Conservation (phyloP, 2,888 invertebrate species). For the Trissoscelio sp. region DNA sequence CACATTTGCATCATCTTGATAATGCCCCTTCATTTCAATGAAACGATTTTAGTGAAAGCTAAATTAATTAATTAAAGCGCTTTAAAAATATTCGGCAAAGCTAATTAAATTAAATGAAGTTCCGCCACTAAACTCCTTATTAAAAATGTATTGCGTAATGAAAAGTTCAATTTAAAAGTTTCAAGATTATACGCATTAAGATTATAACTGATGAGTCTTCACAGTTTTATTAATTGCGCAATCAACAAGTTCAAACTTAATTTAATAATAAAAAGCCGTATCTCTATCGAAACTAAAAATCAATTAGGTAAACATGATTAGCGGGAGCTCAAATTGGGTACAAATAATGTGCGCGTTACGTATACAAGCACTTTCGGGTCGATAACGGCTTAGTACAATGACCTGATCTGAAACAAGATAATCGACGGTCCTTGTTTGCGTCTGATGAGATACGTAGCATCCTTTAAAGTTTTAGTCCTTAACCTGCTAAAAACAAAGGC, state of each 20-base stretch:
- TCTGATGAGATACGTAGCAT: conserved; percentile 27
- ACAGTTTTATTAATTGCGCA: neutral
- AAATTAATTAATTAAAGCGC: too few species aligned
- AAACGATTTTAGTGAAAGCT: too few species aligned
- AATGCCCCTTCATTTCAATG: too few species aligned
- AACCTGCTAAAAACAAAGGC: conserved; percentile 29
- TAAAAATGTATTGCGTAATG: too few species aligned
- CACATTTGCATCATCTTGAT: too few species aligned
- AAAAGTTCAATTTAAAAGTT: too few species aligned
- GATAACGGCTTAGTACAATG: conserved; percentile 34
- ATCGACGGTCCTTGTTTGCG: conserved; percentile 45
- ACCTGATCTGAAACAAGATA: conserved; percentile 43
- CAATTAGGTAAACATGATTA: conserved; percentile 14
- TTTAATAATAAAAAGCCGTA: neutral
- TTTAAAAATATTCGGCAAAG: too few species aligned
- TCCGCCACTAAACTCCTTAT: too few species aligned
- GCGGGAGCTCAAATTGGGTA: conserved; percentile 19
- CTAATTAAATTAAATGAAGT: too few species aligned
- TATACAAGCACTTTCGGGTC: conserved; percentile 38
- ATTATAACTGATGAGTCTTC: too few species aligned
- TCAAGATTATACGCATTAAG: too few species aligned
- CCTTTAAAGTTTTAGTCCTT: conserved; percentile 43
- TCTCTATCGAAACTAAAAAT: neutral
- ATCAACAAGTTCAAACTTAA: conserved; percentile 2
- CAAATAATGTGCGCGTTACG: conserved; percentile 37